These are phyloP conservation scores for Apamea anceps DNA, from an alignment of 2,888 invertebrate genomes.

Conservation along the genomic window DNA sequence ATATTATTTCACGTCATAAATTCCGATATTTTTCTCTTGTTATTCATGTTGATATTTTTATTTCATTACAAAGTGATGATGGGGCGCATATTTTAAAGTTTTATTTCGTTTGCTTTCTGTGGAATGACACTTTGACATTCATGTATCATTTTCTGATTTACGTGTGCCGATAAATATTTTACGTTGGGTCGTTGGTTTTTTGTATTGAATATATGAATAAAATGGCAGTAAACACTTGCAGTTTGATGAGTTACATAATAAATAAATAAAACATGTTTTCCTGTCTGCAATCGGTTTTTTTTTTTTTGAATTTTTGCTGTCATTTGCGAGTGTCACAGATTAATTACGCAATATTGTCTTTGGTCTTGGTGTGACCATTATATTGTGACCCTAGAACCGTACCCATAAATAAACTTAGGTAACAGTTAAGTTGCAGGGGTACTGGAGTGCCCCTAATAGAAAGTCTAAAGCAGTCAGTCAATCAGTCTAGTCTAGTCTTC, in stretches of 20 bases:
- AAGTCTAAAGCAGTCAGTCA: too few relatives aligned
- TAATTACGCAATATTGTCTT: background rate
- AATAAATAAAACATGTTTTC: background rate
- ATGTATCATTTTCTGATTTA: slow-evolving; percentile 47
- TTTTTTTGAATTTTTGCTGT: background rate
- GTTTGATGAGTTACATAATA: background rate
- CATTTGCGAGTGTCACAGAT: background rate
- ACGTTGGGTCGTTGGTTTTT: slow-evolving; percentile 14
- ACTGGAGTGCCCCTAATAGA: background rate
- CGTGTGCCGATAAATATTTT: slow-evolving; percentile 46
- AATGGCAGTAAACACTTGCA: slow-evolving; percentile 9
- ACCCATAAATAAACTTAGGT: background rate
- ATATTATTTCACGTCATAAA: slow-evolving; percentile 34
- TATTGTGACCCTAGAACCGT: background rate
- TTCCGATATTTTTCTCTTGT: slow-evolving; percentile 18
- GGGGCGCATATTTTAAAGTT: slow-evolving; percentile 38
- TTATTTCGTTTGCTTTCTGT: slow-evolving; percentile 40
- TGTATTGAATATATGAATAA: slow-evolving; percentile 24
- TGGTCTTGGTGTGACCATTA: background rate
- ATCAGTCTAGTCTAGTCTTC: too few relatives aligned
- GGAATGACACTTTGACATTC: slow-evolving; percentile 23
- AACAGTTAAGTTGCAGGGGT: background rate
- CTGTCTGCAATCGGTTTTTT: background rate
- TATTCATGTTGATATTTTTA: slow-evolving; percentile 43
- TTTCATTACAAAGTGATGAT: slow-evolving; percentile 46